Base-by-base conservation (phyloP, 2,797 vertebrate genomes). In the Prionace glauca region DNA sequence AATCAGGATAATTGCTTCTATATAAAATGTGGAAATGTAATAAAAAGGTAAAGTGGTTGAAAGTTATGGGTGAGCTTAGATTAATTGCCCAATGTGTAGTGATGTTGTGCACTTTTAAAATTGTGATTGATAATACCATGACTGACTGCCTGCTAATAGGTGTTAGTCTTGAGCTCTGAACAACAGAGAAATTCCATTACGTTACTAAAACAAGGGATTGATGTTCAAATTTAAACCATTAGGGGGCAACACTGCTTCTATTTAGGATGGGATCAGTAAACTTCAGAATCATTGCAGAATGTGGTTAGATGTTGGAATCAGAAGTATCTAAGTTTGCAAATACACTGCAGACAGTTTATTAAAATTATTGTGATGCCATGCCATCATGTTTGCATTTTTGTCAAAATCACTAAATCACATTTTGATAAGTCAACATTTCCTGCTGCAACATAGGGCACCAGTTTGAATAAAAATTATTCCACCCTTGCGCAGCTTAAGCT, bases 201-300 rank as follows among this genome's bases (percentile, higher is more conserved):
- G 69, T 94, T 20, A 32, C 69, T 95, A 56, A 95, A 95, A 36
- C 71, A 56, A 56, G 71, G 71, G 12, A 29, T 32, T 50, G 93
- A 72, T 77, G 71, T 72, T 56, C 14, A 32, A 32, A 2, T 77
- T 45, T 95, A 45, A 95, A 77, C 96, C 99, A 98, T 98, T 98
- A 99, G 99, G 98, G 98, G 97, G 97, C 99, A 99, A 98, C 98
- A 99, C 98, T 97, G 98, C 98, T 98, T 98, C 97, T 98, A 97
- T 97, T 97, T 22, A n/a, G 50, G 45, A n/a, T n/a, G 90, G 90
- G 65, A 92, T 69, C 22, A 92, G 90, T 92, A 2, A 41, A n/a
- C 90, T 92, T 92, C 41, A 41, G 62, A 92, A 92, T 91, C 88
- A 91, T 36, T 65, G 32, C 88, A 91, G 88, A 67, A 91, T 91